Evolutionary conservation across 2,888 invertebrate species (phyloP), one percentile per base, ranked within the genome.

Genomic region (Pristionchus fissidentatus): DNA sequence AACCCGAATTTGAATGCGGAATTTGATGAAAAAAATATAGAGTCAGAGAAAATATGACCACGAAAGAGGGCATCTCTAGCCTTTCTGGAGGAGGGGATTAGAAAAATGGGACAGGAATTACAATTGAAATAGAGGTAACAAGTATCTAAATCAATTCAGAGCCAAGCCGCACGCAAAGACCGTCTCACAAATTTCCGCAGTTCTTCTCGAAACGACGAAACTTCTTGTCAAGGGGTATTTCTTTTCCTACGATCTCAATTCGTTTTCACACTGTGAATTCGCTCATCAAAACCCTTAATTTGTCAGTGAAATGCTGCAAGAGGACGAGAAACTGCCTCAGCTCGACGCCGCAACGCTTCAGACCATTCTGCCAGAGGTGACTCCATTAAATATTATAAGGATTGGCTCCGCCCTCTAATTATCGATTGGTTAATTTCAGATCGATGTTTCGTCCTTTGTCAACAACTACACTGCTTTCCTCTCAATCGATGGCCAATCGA

Each of bases 401-500:
- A 49, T 19, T 49, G n/a, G 32, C 32, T 62, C 13, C 32, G 15
- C 19, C 15, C 29, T 29, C 22, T 29, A 2, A 57, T 22, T 26
- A 57, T 57, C 57, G n/a, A 8, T 57, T 13, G 55, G 32, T 62
- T 15, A 13, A 29, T 32, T 7, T 43, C 43, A 82, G 62, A 85
- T 89, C 66, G 88, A 89, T 77, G 89, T 91, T 26, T 86, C 86
- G 70, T 84, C 86, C 32, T 92, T 92, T 83, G 90, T 92, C 49
- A 89, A 89, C 83, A 92, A 92, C 83, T 91, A 86, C 86, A 91
- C 90, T 1, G 91, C 92, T 26, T 91, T 92, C 84, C 85, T 92
- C 38, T 89, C 89, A 3, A 88, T 87, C 26, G 89, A 90, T 84
- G 91, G 91, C 38, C 84, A 83, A 82, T 46, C 86, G 0, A 83